Evolutionary conservation across 64 coral and sea anemone species (phyloP).

Genomic region (Orbicella faveolata): DNA sequence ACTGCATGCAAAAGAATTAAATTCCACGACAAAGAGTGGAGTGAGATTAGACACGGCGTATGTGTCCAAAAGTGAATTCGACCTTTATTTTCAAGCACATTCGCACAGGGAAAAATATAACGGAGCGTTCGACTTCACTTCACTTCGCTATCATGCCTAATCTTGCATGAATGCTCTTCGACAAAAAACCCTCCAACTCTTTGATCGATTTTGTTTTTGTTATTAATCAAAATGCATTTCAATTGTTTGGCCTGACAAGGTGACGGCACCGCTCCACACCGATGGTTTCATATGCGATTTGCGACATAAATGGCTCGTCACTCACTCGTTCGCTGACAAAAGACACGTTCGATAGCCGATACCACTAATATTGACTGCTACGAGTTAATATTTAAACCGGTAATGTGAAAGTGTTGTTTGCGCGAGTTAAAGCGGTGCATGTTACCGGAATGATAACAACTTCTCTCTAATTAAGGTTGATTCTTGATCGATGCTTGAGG

Average conservation of each 20-base stretch:
- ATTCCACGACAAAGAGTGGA: neutral
- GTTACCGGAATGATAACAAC: conserved; percentile 26
- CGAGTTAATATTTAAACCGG: conserved; percentile 33
- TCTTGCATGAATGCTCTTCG: too few relatives aligned
- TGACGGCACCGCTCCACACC: neutral
- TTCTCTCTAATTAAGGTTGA: neutral
- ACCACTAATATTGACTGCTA: neutral
- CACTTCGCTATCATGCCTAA: too few relatives aligned
- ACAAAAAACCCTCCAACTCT: neutral
- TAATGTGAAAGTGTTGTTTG: neutral
- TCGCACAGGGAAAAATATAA: too few relatives aligned
- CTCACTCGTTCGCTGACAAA: neutral
- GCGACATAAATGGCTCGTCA: neutral
- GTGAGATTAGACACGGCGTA: too few relatives aligned
- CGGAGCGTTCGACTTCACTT: too few relatives aligned
- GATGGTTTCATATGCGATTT: neutral
- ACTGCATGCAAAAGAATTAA: neutral
- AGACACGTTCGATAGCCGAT: neutral
- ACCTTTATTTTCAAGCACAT: too few relatives aligned
- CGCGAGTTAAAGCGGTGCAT: neutral
- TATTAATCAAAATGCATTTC: conserved; percentile 6
- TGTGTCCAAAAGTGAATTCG: too few relatives aligned
- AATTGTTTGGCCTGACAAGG: neutral
- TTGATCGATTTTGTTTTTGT: neutral
- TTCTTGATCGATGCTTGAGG: neutral